These are phyloP conservation scores for Stenoptilia bipunctidactyla DNA, from an alignment of 2,888 invertebrate species.

Conservation along the genomic window DNA sequence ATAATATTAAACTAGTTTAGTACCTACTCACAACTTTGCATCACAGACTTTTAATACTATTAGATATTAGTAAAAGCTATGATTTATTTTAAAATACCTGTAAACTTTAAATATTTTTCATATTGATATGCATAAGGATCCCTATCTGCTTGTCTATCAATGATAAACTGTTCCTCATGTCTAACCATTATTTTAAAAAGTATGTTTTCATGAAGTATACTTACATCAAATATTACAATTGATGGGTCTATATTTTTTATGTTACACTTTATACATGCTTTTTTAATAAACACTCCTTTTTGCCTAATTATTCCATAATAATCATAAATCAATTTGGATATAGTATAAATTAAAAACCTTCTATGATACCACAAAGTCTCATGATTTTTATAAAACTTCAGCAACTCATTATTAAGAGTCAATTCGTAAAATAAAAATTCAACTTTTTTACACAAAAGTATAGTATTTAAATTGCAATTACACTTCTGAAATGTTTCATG, in stretches of 20 bases:
- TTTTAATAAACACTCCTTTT: constrained; percentile 40
- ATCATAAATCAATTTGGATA: constrained; percentile 54
- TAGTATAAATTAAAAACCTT: constrained; percentile 70
- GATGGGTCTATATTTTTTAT: constrained; percentile 37
- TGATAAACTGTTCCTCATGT: constrained; percentile 58
- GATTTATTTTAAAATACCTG: constrained; percentile 59
- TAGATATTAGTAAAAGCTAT: too few species aligned
- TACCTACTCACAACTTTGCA: too few species aligned
- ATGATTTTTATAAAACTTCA: constrained; percentile 77
- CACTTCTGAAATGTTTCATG: constrained; percentile 37
- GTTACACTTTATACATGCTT: constrained; percentile 37
- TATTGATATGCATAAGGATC: constrained; percentile 62
- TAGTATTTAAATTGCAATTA: constrained; percentile 37
- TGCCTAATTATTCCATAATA: constrained; percentile 47
- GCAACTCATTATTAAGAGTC: constrained; percentile 71
- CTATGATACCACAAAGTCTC: constrained; percentile 88
- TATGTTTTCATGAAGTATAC: constrained; percentile 52
- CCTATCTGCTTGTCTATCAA: constrained; percentile 38
- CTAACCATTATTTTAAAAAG: constrained; percentile 53
- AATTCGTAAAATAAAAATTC: constrained; percentile 66
- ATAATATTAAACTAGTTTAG: too few species aligned
- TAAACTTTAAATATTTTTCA: constrained; percentile 65
- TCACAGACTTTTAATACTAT: too few species aligned
- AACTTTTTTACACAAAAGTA: constrained; percentile 40
- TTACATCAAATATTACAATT: constrained; percentile 46